Evolutionary conservation across 2,797 vertebrate genomes (phyloP), one percentile per base, ranked within the genome.

Genomic region (Pteropus rufus): DNA sequence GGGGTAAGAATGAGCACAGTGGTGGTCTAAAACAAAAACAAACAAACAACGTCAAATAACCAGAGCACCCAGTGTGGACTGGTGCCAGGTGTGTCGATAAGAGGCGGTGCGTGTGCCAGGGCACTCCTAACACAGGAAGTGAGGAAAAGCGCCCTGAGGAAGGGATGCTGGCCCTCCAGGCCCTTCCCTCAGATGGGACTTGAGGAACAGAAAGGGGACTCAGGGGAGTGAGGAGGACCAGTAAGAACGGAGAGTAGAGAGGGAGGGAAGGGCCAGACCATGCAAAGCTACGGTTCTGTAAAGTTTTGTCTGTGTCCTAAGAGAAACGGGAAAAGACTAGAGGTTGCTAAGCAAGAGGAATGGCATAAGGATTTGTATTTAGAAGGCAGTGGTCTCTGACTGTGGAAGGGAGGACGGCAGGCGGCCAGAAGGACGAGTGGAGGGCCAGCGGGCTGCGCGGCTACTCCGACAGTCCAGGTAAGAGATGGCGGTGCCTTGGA

Each of bases 91-190:
- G 12, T 31, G 29, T 16, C 31, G 49, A 2, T 1, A 19, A 26
- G 52, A 5, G 0, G 21, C 29, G 24, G 73, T 2, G 3, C 6
- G 2, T 0, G 21, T 6, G 2, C 1, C 0, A 2, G 2, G 7
- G 41, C 9, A 31, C 24, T 21, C 9, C 14, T 0, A 4, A 4
- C 18, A 15, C 24, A 5, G 41, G 36, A 12, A 5, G 31, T 29
- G 46, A 10, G 10, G 7, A n/a, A 0, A 15, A 7, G 6, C 7
- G n/a, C 46, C 29, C 23, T 3, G 52, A 26, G 87, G 10, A 89
- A 39, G 54, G n/a, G 12, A 2, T 7, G 41, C 5, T 0, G 26
- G 3, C 39, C 34, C 10, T 23, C 4, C 24, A 7, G 4, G 3
- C 10, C 1, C 26, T 29, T 14, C n/a, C 19, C 18, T 29, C 21